These are phyloP conservation scores for Pachliopta kotzebuea DNA, from an alignment of 2,888 invertebrate species.

Conservation along the genomic window DNA sequence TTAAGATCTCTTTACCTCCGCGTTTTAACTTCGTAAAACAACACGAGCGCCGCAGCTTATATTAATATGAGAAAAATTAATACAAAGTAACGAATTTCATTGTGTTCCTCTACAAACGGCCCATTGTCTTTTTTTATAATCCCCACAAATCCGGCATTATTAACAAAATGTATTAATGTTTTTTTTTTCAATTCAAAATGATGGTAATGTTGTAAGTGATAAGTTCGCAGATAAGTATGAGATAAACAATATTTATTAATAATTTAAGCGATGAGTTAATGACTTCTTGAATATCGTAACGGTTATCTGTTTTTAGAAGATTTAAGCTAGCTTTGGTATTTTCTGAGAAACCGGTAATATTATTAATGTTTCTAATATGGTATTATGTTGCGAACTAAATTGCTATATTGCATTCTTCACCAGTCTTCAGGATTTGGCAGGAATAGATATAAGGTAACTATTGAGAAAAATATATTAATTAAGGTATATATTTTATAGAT, in stretches of 20 bases:
- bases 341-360: not conserved
- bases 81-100: constrained; percentile 6
- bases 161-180: constrained; percentile 18
- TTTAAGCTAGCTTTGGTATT: not conserved
- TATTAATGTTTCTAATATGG: too few species aligned
- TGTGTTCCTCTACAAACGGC: constrained; percentile 7
- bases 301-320: not conserved
- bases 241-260: not conserved
- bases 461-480: too few species aligned
- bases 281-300: not conserved
- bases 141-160: constrained; percentile 13
- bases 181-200: not conserved
- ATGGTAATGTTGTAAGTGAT: not conserved
- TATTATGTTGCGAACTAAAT: too few species aligned
- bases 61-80: constrained; percentile 21
- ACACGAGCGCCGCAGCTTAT: not conserved
- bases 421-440: too few species aligned
- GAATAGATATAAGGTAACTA: too few species aligned
- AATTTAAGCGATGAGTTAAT: not conserved
- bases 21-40: not conserved
- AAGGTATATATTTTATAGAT: too few species aligned
- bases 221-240: not conserved
- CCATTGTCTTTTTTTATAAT: constrained; percentile 22
- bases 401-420: too few species aligned
- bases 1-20: not conserved